These are phyloP conservation scores for Cossypha caffra DNA, from an alignment of 2,797 vertebrate genomes.

Conservation along the genomic window DNA sequence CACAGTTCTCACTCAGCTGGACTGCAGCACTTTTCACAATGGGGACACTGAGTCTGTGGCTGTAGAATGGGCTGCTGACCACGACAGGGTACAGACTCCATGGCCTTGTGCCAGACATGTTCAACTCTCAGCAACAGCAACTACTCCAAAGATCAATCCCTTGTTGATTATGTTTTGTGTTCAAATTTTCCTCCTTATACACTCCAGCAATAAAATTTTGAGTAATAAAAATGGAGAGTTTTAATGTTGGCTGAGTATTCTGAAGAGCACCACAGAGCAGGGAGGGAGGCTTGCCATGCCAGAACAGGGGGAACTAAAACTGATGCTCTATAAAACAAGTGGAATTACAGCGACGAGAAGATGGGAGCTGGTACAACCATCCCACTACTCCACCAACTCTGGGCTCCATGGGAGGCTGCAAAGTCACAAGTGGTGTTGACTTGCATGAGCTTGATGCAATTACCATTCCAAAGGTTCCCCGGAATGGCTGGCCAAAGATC, in stretches of 20 bases:
- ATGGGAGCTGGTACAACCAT: not conserved
- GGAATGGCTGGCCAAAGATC: not conserved
- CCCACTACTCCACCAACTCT: not conserved
- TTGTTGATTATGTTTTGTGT: not conserved
- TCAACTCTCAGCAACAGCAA: not conserved
- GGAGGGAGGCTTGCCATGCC: rapidly evolving
- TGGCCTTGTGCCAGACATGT: not conserved
- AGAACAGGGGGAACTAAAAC: not conserved
- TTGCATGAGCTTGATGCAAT: not conserved
- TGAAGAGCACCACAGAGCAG: not conserved
- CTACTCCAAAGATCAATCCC: not conserved
- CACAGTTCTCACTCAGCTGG: not conserved
- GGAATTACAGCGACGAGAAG: not conserved
- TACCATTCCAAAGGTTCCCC: not conserved
- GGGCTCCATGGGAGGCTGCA: not conserved
- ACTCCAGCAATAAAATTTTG: not conserved
- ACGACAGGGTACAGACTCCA: not conserved
- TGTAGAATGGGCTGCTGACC: not conserved
- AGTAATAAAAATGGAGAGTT: not conserved
- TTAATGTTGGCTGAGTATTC: not conserved
- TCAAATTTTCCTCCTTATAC: not conserved
- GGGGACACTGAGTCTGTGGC: not conserved
- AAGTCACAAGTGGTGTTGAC: not conserved
- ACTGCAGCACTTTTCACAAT: not conserved
- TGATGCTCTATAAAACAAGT: rapidly evolving